phyloP scores from a whole-genome alignment of 2,888 invertebrate genomes.

The Strigamia crassipes region DNA sequence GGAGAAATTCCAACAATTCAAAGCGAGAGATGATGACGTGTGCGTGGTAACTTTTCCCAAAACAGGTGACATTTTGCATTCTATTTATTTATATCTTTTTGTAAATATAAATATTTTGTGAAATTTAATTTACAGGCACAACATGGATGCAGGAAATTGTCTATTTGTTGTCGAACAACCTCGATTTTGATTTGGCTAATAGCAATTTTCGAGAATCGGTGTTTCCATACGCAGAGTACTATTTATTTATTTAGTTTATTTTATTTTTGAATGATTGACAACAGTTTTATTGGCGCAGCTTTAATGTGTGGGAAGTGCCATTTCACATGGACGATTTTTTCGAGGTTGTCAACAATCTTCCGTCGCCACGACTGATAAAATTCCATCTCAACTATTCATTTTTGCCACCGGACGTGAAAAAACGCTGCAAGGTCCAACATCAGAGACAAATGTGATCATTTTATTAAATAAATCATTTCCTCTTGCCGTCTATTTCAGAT shows the following conservation, averaged over 20 bases:
- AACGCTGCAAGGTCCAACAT: not conserved
- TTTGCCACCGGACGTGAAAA: not conserved
- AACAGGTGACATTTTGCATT: not conserved
- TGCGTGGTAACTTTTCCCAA: not conserved
- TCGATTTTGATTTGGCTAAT: conserved; percentile 76
- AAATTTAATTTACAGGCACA: conserved; percentile 67
- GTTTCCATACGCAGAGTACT: not conserved
- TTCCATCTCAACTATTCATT: not conserved
- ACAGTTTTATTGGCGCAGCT: not conserved
- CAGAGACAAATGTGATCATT: no score
- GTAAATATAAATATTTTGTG: no score
- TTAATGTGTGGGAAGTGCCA: not conserved
- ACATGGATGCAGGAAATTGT: conserved; percentile 95
- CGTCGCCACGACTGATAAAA: not conserved
- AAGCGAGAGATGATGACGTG: not conserved
- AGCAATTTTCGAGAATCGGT: conserved; percentile 52
- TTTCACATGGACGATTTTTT: not conserved
- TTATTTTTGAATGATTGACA: no score
- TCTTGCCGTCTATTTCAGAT: not conserved
- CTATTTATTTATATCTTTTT: no score
- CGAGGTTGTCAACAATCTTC: not conserved
- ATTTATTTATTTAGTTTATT: no score
- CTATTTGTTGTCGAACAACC: conserved; percentile 73
- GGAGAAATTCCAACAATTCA: not conserved
- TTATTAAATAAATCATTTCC: no score